phyloP scores from a whole-genome alignment of 2,797 vertebrate genomes.

The Artibeus jamaicensis region DNA sequence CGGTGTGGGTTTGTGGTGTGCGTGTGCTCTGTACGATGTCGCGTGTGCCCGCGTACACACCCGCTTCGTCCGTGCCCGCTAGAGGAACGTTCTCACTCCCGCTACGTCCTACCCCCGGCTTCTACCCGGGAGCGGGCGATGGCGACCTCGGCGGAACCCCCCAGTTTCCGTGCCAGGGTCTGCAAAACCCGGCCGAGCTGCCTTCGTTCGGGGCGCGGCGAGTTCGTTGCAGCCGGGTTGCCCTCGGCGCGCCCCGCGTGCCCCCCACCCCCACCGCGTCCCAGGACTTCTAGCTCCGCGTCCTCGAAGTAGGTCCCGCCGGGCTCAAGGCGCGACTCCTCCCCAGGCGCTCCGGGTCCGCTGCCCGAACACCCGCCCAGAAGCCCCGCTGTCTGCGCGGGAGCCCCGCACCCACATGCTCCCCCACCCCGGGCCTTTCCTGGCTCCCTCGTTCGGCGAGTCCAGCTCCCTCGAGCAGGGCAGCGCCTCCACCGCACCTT shows the following conservation, averaged over 20 bases:
- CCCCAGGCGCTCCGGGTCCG: rapidly evolving
- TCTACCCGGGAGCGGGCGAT: neutral
- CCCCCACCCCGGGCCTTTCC: too few relatives aligned
- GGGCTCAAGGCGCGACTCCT: neutral
- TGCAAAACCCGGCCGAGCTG: neutral
- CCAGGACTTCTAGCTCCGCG: neutral
- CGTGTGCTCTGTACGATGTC: rapidly evolving
- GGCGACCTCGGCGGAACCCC: neutral
- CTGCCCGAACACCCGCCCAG: rapidly evolving
- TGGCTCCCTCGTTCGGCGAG: neutral
- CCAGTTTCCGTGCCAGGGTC: neutral
- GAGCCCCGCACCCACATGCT: neutral
- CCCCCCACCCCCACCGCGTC: neutral
- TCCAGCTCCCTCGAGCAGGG: neutral
- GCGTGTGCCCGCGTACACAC: neutral
- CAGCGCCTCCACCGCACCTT: neutral
- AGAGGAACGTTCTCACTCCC: neutral
- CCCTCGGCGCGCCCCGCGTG: neutral
- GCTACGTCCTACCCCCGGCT: neutral
- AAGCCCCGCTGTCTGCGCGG: neutral
- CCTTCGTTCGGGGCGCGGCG: neutral
- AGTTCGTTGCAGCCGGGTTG: slow-evolving; percentile 64
- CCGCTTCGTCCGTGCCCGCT: neutral
- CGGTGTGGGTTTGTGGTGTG: neutral
- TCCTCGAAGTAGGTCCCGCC: rapidly evolving